Conservation (phyloP, 2,888 invertebrate species). For the Tachina grossa region DNA sequence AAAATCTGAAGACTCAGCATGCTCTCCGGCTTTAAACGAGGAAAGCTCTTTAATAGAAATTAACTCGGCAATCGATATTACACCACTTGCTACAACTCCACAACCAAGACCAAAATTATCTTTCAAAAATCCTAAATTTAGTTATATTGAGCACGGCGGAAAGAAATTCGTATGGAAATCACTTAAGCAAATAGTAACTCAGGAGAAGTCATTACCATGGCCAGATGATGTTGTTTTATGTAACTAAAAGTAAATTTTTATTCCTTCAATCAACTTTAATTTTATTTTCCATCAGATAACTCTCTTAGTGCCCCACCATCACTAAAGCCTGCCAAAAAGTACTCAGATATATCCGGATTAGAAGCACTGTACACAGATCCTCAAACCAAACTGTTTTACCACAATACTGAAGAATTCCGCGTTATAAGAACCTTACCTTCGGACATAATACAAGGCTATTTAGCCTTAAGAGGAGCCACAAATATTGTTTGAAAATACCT, state of each 20-base stretch:
- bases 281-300: conserved; percentile 86
- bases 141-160: conserved; percentile 75
- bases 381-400: conserved; percentile 93
- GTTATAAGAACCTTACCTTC: conserved; percentile 93
- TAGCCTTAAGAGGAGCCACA: conserved; percentile 89
- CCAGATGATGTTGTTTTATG: conserved; percentile 89
- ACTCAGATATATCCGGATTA: conserved; percentile 95
- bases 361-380: conserved; percentile 95
- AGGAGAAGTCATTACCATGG: conserved; percentile 91
- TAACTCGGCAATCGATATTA: not conserved
- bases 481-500: conserved; percentile 71
- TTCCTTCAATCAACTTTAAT: not conserved
- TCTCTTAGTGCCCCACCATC: conserved; percentile 96
- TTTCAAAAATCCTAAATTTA: conserved; percentile 77
- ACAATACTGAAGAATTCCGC: conserved; percentile 93
- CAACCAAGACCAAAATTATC: conserved; percentile 58
- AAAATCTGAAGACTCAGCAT: not conserved
- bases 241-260: conserved; percentile 50
- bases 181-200: conserved; percentile 92
- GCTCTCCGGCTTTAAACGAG: not conserved
- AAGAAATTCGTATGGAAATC: conserved; percentile 95
- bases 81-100: not conserved
- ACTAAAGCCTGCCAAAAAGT: conserved; percentile 95
- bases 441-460: conserved; percentile 95
- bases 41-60: not conserved